Conservation (phyloP, 2,113 vertebrate genomes). For the Lycocorax pyrrhopterus region DNA sequence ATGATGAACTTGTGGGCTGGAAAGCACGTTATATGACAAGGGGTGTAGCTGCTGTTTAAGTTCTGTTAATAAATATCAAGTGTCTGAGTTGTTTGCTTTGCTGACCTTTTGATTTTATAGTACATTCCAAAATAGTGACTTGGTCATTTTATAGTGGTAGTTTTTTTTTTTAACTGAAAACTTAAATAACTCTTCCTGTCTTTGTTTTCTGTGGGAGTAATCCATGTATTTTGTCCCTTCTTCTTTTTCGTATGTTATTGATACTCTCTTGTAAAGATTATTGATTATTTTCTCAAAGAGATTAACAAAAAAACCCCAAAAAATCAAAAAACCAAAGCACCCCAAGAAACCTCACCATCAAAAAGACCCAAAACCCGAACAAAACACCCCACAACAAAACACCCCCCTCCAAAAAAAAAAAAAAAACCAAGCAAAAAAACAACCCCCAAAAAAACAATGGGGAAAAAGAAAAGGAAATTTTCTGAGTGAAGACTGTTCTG, state of each 20-base stretch:
- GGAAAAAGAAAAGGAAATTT: background rate
- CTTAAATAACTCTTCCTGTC: background rate
- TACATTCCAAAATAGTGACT: background rate
- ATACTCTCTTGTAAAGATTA: background rate
- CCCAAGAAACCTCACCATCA: background rate
- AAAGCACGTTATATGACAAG: background rate
- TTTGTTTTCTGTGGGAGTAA: background rate
- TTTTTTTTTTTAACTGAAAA: background rate
- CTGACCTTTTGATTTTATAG: background rate
- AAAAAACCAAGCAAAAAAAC: background rate
- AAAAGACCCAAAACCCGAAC: background rate
- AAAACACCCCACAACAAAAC: background rate
- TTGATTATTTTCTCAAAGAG: background rate
- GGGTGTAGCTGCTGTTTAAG: background rate
- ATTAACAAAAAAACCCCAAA: background rate
- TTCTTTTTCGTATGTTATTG: background rate
- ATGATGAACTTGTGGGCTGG: background rate
- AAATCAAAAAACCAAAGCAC: background rate
- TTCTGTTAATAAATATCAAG: background rate
- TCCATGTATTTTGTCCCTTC: background rate
- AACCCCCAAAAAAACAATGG: fast-evolving
- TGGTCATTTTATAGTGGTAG: background rate
- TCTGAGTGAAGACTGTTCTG: background rate
- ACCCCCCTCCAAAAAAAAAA: background rate
- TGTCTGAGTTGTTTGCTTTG: background rate